A percentile compares a stretch with the other conserved stretches of the same genome.
Conservation (phyloP, 2,888 invertebrate species). For the Tridacna gigas region DNA sequence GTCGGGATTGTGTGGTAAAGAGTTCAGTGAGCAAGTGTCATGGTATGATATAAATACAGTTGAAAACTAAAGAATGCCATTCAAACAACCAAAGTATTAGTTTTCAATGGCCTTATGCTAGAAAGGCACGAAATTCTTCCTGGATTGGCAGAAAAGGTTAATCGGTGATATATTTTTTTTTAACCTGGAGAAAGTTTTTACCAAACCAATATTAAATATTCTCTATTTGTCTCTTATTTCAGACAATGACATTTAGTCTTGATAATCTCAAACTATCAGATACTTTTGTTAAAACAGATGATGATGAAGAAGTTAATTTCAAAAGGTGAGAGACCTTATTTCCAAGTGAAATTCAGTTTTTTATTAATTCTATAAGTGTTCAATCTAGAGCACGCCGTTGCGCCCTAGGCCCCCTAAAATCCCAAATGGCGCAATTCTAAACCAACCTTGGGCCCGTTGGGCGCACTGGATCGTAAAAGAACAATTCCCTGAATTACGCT, state of each 20-base stretch:
- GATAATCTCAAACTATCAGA: constrained; percentile 72
- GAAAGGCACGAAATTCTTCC: not conserved
- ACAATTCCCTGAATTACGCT: too few relatives aligned
- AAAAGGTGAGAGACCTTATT: constrained; percentile 65
- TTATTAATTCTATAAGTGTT: too few relatives aligned
- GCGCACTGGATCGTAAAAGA: too few relatives aligned
- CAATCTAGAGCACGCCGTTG: too few relatives aligned
- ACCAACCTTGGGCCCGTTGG: too few relatives aligned
- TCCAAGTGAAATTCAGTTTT: too few relatives aligned
- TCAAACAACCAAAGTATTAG: not conserved
- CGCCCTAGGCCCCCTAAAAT: too few relatives aligned
- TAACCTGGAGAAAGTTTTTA: not conserved
- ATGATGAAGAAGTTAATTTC: constrained; percentile 74
- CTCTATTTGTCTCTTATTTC: not conserved
- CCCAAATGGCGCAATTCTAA: too few relatives aligned
- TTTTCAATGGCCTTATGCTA: not conserved
- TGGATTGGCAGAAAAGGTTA: not conserved
- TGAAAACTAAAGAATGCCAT: too few relatives aligned
- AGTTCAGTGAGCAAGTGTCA: too few relatives aligned
- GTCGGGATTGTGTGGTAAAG: too few relatives aligned
- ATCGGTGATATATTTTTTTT: not conserved
- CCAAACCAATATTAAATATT: not conserved
- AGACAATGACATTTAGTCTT: constrained; percentile 48
- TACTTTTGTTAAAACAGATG: constrained; percentile 43
- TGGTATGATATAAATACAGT: too few relatives aligned